Evolutionary conservation across 2,888 invertebrate species (phyloP).

Genomic region (Hypselothyrea guttata): DNA sequence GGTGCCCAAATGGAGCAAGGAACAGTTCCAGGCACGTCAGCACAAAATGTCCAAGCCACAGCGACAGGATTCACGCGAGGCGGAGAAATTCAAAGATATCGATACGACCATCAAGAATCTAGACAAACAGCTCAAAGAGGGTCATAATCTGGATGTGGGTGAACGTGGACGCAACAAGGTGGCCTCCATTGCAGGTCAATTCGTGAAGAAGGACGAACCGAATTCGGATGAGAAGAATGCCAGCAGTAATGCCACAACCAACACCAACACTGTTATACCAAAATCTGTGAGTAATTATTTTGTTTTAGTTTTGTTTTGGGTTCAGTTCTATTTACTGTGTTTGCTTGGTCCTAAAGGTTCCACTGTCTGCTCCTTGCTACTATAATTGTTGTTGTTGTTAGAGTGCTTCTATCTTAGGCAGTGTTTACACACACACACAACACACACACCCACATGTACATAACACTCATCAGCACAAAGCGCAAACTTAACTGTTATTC

Average conservation of each 20-base stretch:
- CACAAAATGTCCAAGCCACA: constrained; percentile 87
- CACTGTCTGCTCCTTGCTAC: constrained; percentile 22
- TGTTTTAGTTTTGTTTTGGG: constrained; percentile 21
- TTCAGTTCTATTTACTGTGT: constrained; percentile 23
- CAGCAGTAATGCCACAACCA: constrained; percentile 66
- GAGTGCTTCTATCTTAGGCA: constrained; percentile 54
- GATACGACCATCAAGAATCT: constrained; percentile 88
- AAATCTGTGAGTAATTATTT: constrained; percentile 83
- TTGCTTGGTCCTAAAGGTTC: constrained; percentile 36
- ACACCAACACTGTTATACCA: constrained; percentile 73
- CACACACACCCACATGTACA: constrained; percentile 31
- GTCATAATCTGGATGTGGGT: constrained; percentile 86
- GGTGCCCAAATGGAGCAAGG: constrained; percentile 95
- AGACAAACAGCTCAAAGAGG: constrained; percentile 90
- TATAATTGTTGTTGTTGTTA: constrained; percentile 42
- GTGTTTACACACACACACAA: constrained; percentile 33
- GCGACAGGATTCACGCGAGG: constrained; percentile 84
- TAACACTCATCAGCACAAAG: constrained; percentile 37
- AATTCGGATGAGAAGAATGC: constrained; percentile 80
- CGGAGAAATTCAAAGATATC: constrained; percentile 87
- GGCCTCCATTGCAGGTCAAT: constrained; percentile 93
- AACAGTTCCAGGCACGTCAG: constrained; percentile 87
- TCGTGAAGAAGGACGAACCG: constrained; percentile 83
- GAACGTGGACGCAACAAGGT: constrained; percentile 89
- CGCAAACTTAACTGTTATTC: constrained; percentile 14